Evolutionary conservation across 2,797 vertebrate species (phyloP).

Genomic region (Hippocampus kuda): DNA sequence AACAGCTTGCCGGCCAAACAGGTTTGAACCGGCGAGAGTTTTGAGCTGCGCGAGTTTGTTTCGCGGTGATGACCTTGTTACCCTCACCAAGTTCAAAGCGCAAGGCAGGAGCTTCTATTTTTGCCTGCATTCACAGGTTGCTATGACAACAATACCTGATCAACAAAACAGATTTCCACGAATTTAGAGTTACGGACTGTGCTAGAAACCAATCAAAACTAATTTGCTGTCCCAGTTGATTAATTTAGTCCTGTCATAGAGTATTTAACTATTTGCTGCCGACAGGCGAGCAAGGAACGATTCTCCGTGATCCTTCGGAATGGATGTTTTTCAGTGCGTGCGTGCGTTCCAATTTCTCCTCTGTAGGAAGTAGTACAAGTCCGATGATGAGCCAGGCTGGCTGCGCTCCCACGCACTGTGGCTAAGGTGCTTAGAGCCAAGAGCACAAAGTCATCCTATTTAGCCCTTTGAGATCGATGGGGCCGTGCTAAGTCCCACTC

Average conservation of each 20-base stretch:
- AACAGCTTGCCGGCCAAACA: neutral
- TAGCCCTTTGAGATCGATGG: slow-evolving; percentile 49
- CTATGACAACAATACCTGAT: neutral
- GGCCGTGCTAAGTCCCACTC: slow-evolving; percentile 21
- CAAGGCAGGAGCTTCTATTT: neutral
- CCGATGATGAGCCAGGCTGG: slow-evolving; percentile 17
- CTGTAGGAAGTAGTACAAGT: too few species aligned
- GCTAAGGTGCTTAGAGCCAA: slow-evolving; percentile 57
- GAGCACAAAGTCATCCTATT: slow-evolving; percentile 44
- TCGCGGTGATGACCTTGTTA: too few species aligned
- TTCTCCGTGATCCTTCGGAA: too few species aligned
- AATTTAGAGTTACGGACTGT: neutral
- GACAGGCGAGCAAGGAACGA: too few species aligned
- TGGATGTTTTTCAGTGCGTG: too few species aligned
- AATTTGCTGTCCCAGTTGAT: too few species aligned
- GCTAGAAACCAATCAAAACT: too few species aligned
- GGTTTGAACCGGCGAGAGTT: neutral
- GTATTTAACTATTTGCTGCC: too few species aligned
- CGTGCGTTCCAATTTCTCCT: too few species aligned
- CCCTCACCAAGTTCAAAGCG: neutral
- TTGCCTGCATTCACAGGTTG: neutral
- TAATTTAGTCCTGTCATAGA: too few species aligned
- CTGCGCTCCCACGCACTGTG: slow-evolving; percentile 44
- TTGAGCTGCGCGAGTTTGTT: neutral
- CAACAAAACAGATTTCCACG: neutral